Evolutionary conservation across 2,113 vertebrate species (phyloP).

Genomic region (Gila orcuttii): DNA sequence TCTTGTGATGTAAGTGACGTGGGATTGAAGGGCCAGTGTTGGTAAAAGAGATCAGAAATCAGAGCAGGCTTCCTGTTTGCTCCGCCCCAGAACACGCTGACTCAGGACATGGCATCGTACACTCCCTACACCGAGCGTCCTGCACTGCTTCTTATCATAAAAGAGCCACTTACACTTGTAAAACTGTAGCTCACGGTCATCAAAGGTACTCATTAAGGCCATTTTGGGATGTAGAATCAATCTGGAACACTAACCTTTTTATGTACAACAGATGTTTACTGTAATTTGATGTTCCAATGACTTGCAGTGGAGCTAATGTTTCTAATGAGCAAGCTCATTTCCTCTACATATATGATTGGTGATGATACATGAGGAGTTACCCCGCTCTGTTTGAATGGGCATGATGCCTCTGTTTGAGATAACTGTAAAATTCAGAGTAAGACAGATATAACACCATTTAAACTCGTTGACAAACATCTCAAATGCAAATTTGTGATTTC

Average conservation of each 20-base stretch:
- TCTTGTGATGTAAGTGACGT: constrained; percentile 56
- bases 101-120: constrained; percentile 5
- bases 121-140: neutral
- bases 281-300: neutral
- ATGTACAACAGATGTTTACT: constrained; percentile 38
- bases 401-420: neutral
- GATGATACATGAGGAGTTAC: neutral
- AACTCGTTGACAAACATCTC: neutral
- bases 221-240: constrained; percentile 10
- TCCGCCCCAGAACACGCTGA: constrained; percentile 44
- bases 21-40: constrained; percentile 50
- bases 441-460: neutral
- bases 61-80: constrained; percentile 42
- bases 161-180: constrained; percentile 8
- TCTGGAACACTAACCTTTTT: constrained; percentile 23
- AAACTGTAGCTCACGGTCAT: constrained; percentile 26
- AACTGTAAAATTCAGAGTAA: neutral
- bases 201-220: constrained; percentile 27
- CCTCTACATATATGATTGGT: neutral
- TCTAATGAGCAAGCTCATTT: neutral
- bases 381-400: neutral
- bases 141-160: constrained; percentile 24
- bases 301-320: neutral
- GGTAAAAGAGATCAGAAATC: constrained; percentile 34
- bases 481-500: neutral